Conservation (phyloP, 2,888 invertebrate species). For the Malthinus flaveolus region DNA sequence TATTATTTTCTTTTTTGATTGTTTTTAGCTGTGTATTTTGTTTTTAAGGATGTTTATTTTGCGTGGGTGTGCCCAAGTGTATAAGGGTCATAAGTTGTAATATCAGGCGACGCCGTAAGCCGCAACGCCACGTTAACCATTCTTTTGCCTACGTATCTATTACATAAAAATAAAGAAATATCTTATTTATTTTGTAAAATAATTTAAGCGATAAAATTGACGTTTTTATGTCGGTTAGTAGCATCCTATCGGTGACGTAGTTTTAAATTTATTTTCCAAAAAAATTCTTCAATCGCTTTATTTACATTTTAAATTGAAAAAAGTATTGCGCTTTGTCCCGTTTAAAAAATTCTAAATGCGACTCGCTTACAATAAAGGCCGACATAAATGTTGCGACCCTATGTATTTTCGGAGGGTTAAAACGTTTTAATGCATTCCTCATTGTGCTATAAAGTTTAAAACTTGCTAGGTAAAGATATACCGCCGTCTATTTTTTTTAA, state of each 20-base stretch:
- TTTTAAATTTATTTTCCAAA: neutral
- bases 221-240: constrained; percentile 24
- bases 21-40: constrained; percentile 11
- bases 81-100: constrained; percentile 12
- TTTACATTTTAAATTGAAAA: too few species aligned
- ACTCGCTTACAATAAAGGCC: neutral
- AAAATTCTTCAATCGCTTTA: neutral
- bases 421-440: constrained; percentile 34
- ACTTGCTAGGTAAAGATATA: too few species aligned
- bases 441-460: constrained; percentile 26
- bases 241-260: constrained; percentile 8
- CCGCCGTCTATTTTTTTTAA: too few species aligned
- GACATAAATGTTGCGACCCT: neutral
- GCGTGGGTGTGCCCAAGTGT: constrained; percentile 27
- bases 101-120: constrained; percentile 10
- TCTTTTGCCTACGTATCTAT: constrained; percentile 21
- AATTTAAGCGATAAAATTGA: neutral
- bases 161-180: constrained; percentile 20
- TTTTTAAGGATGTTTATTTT: constrained; percentile 23
- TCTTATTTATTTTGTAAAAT: constrained; percentile 20
- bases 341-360: too few species aligned
- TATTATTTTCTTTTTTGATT: constrained; percentile 1
- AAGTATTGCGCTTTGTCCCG: too few species aligned
- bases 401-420: constrained; percentile 9
- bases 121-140: constrained; percentile 28